These are phyloP conservation scores for Hirtodrosophila alboralis DNA, from an alignment of 2,888 invertebrate genomes.

Conservation along the genomic window DNA sequence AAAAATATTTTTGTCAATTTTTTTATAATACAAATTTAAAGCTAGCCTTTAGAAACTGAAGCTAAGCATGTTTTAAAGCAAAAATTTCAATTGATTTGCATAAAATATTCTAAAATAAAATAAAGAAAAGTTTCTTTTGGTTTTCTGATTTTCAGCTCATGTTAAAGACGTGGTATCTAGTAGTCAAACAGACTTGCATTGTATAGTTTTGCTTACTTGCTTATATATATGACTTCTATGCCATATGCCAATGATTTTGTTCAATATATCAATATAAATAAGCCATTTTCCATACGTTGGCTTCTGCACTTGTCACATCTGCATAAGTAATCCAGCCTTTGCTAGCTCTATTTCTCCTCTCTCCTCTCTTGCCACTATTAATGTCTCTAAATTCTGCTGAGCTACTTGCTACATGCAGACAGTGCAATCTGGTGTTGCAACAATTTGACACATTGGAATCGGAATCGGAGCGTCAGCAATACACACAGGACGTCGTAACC, in stretches of 20 bases:
- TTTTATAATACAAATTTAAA: no score
- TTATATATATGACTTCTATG: conserved; percentile 32
- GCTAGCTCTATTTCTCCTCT: not conserved
- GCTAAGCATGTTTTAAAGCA: no score
- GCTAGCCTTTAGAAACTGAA: no score
- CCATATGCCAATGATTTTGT: conserved; percentile 67
- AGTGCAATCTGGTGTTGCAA: conserved; percentile 70
- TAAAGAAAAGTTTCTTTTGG: no score
- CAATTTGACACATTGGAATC: conserved; percentile 71
- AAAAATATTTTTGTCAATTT: no score
- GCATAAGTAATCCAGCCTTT: conserved; percentile 49
- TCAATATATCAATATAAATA: conserved; percentile 74
- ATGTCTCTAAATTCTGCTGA: conserved; percentile 15
- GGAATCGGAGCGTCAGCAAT: conserved; percentile 71
- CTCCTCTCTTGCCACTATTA: not conserved
- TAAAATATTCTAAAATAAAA: no score
- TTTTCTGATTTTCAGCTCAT: no score
- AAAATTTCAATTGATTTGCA: no score
- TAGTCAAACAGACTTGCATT: conserved; percentile 1
- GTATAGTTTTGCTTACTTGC: conserved; percentile 12
- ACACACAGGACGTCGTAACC: conserved; percentile 47
- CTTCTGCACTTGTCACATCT: conserved; percentile 76
- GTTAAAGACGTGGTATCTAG: not conserved
- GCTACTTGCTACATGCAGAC: conserved; percentile 48
- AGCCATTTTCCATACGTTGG: conserved; percentile 59